Percentiles rank a stretch among this genome's conserved stretches.
phyloP scores from a whole-genome alignment of 2,113 vertebrate genomes.

The Eublepharis macularius region DNA sequence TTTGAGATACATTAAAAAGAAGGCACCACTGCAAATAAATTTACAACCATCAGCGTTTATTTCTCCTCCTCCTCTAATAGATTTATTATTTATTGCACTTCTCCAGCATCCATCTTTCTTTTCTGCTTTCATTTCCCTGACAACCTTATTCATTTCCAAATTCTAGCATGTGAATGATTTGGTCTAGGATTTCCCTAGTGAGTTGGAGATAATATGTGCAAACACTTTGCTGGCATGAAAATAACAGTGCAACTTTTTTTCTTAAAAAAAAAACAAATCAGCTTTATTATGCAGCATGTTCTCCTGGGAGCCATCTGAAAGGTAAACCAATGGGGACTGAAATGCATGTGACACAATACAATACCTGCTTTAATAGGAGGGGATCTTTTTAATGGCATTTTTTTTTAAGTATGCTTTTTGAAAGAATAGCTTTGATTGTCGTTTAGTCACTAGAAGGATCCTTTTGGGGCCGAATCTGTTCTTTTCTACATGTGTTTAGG shows the following conservation, averaged over 20 bases:
- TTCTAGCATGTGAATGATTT: conserved; percentile 37
- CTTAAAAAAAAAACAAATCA: background rate
- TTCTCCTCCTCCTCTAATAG: background rate
- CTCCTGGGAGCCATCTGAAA: conserved; percentile 14
- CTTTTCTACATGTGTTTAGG: background rate
- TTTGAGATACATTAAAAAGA: background rate
- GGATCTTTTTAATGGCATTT: conserved; percentile 25
- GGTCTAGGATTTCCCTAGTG: conserved; percentile 33
- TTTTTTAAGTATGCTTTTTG: background rate
- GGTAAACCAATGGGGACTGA: background rate
- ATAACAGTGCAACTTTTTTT: conserved; percentile 16
- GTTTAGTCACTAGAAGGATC: background rate
- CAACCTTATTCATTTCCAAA: conserved; percentile 38
- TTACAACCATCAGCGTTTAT: background rate
- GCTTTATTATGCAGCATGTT: conserved; percentile 15
- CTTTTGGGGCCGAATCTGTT: background rate
- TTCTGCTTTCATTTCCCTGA: conserved; percentile 7
- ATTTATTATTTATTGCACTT: conserved; percentile 22
- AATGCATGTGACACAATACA: conserved; percentile 32
- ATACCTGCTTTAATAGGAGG: background rate
- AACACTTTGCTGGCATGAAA: conserved; percentile 41
- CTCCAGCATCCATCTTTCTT: background rate
- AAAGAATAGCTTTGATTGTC: background rate
- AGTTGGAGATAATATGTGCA: conserved; percentile 35
- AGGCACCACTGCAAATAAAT: background rate